Evolutionary conservation across 2,888 invertebrate species (phyloP), one percentile per base, ranked within the genome.

Genomic region (Sinodicranocentrus sp.): DNA sequence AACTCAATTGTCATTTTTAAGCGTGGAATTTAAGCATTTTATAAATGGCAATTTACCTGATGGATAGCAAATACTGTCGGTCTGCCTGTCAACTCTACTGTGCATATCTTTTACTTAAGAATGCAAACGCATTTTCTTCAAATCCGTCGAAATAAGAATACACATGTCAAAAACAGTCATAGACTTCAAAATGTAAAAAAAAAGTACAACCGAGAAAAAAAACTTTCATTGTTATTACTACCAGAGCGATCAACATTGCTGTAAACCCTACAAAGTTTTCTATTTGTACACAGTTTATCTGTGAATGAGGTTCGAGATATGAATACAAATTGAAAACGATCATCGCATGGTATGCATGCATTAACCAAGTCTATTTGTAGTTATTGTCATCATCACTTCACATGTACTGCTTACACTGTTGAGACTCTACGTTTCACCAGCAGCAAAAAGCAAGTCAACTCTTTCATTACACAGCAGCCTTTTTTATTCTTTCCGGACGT

Each of bases 301-400:
- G 8, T 67, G 44, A 67, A 67, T 28, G 26, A 21, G 25, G 57
- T 52, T 43, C 68, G 44, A 77, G 77, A 68, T 59, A 44, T 39
- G 76, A 68, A 77, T 77, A 68, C 39, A 68, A 68, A 77, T 76
- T 54, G 43, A 57, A 57, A 77, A 59, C 44, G 77, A 77, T 77
- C 59, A 15, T 21, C 33, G 17, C 33, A 6, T 10, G 61, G 61
- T 26, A 61, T 61, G 28, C 25, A 44, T 68, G 54, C 43, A 68
- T 68, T 17, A 65, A 65, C 44, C 33, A 63, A 13, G 25, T 5
- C 2, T 52, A 57, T 65, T 75, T 63, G 3, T n/a, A 48, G 10
- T 19, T 19, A 76, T 68, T 48, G 57, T 54, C 23, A 48, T 52
- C 68, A 65, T 65, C 65, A 26, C 26, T 26, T 1, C 25, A 61